Conservation (phyloP, 2,797 vertebrate genomes). For the Carapus acus region DNA sequence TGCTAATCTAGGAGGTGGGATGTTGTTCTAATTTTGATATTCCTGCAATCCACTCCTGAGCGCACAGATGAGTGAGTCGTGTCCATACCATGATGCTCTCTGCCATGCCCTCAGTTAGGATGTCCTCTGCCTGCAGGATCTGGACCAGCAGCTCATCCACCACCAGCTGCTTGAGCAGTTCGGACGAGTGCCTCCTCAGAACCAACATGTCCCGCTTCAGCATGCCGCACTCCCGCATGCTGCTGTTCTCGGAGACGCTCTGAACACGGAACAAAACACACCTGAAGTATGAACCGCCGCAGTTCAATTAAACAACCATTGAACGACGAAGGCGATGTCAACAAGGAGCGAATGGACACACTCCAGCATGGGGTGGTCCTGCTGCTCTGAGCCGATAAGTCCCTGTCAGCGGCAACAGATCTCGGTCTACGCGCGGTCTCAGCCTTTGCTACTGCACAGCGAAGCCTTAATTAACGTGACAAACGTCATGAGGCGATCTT, state of each 20-base stretch:
- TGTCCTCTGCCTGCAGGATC: constrained; percentile 62
- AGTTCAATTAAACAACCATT: neutral
- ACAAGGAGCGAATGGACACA: no score
- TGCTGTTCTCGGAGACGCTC: constrained; percentile 14
- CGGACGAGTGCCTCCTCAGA: constrained; percentile 52
- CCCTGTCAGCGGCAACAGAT: no score
- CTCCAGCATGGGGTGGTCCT: no score
- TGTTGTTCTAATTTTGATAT: no score
- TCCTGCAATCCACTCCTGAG: no score
- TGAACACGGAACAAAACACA: neutral
- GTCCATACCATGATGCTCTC: constrained; percentile 69
- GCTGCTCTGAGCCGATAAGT: no score
- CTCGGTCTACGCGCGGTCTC: no score
- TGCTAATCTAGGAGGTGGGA: no score
- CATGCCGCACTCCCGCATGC: constrained; percentile 73
- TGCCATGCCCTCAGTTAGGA: constrained; percentile 74
- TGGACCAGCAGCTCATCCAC: constrained; percentile 74
- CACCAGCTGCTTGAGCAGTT: constrained; percentile 69
- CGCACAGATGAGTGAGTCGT: neutral
- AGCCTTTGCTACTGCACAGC: no score
- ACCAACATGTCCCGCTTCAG: constrained; percentile 52
- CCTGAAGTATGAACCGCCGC: neutral
- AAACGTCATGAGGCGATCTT: no score
- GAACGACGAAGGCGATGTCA: neutral
- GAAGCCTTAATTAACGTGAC: no score